A percentile compares a stretch with the other conserved stretches of the same genome.
These are phyloP conservation scores for Hucho hucho DNA, from an alignment of 2,113 vertebrate genomes.

Conservation along the genomic window DNA sequence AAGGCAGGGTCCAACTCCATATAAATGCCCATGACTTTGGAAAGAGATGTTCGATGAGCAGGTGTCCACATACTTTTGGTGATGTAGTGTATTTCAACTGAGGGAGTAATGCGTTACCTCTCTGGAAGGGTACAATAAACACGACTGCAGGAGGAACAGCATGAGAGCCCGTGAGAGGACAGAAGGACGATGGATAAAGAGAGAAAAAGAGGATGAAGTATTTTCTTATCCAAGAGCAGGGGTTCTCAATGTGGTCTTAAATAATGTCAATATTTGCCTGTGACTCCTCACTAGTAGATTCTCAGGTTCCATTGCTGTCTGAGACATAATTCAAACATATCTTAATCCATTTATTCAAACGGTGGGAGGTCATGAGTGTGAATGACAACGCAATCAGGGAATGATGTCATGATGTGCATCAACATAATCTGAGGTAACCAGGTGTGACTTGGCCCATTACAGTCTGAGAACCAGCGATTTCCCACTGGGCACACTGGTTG, in stretches of 20 bases:
- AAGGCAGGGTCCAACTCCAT: too few species aligned
- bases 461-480: slow-evolving; percentile 59
- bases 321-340: slow-evolving; percentile 30
- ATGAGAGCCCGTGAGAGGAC: not conserved
- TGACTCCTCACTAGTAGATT: slow-evolving; percentile 1
- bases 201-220: not conserved
- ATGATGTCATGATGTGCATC: slow-evolving; percentile 49
- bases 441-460: slow-evolving; percentile 57
- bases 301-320: slow-evolving; percentile 9
- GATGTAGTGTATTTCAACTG: slow-evolving; percentile 20
- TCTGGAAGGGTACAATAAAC: not conserved
- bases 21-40: too few species aligned
- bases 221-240: not conserved
- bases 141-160: not conserved
- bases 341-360: slow-evolving; percentile 34
- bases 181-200: slow-evolving; percentile 11
- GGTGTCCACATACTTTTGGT: too few species aligned
- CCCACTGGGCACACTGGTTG: too few species aligned
- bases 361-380: not conserved
- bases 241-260: slow-evolving; percentile 3
- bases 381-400: slow-evolving; percentile 21
- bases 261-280: slow-evolving; percentile 11
- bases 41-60: too few species aligned
- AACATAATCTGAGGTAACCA: slow-evolving; percentile 66
- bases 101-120: slow-evolving; percentile 23